Evolutionary conservation across 2,113 vertebrate species (phyloP), one percentile per base, ranked within the genome.

Genomic region (Lepidothrix coronata): DNA sequence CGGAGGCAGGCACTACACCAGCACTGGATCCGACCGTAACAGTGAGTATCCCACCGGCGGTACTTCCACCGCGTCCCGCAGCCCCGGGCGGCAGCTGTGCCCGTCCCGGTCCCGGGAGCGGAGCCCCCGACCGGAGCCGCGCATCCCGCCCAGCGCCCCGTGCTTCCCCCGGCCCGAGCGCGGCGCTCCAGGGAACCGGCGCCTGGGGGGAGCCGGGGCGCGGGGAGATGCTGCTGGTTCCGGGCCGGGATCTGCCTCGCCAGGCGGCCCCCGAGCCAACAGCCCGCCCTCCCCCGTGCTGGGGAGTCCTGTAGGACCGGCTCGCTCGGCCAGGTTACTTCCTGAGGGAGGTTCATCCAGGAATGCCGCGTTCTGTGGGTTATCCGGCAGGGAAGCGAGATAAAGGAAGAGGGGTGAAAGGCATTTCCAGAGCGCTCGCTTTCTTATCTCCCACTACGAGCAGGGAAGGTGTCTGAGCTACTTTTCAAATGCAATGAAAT

Each of bases 1-100:
- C 25, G 99, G 99, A 84, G 99, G 99, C 92, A 98, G 99, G 93
- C 98, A 98, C 83, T 97, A 97, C 83, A 95, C 88, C 79, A 63
- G 95, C 95, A 16, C 96, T 13, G 98, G 97, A 88, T 95, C 97
- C 39, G 98, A 99, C 72, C 97, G 98, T 75, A 97, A 94, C 96
- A 98, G 99, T 99, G 98, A 99, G 99, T 98, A 85, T 96, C 96
- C 87, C 17, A 46, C 54, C 86, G 92, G 73, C 79, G 18, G 54
- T 77, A 5, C 51, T 31, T 51, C 76, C 77, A 16, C 75, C 43
- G 62, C 75, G 8, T 6, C 70, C 43, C 16, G 33, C 70, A 57
- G 57, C 76, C 54, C 57, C 3, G 4, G 30, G 21, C n/a, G 49
- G 71, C 71, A 76, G 62, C 72, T 13, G 41, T n/a, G 51, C 44